phyloP scores from a whole-genome alignment of 2,113 vertebrate genomes.

The Damaliscus lunatus region DNA sequence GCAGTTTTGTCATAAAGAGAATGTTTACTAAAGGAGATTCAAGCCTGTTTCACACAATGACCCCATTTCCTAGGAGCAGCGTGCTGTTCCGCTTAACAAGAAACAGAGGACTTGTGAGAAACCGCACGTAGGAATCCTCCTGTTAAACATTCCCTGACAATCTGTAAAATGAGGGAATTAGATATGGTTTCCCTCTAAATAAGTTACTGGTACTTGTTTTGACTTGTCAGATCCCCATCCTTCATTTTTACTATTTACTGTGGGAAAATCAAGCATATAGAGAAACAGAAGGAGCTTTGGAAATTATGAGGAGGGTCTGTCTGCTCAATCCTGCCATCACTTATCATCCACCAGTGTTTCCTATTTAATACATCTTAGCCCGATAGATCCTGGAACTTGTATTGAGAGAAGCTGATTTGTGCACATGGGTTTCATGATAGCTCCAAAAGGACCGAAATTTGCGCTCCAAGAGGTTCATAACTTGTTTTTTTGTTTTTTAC shows the following conservation, averaged over 20 bases:
- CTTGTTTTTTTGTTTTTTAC: neutral
- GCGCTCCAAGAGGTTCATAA: neutral
- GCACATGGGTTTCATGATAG: neutral
- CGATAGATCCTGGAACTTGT: neutral
- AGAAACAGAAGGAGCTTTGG: neutral
- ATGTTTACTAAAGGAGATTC: no score
- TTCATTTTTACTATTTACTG: neutral
- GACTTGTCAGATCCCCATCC: neutral
- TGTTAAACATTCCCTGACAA: no score
- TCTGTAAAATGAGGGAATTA: neutral
- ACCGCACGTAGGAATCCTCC: no score
- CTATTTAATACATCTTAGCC: neutral
- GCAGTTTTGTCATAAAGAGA: no score
- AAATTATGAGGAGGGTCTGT: neutral
- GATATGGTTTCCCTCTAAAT: neutral
- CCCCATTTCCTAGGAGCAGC: no score
- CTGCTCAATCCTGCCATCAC: neutral
- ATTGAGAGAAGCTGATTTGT: neutral
- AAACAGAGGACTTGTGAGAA: no score
- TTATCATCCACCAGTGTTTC: neutral
- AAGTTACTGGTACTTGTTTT: neutral
- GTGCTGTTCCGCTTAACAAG: no score
- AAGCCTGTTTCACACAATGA: no score
- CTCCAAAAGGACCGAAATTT: neutral
- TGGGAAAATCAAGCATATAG: neutral